Evolutionary conservation across 2,888 invertebrate genomes (phyloP), one percentile per base, ranked within the genome.

Genomic region (Melanostoma mellinum): DNA sequence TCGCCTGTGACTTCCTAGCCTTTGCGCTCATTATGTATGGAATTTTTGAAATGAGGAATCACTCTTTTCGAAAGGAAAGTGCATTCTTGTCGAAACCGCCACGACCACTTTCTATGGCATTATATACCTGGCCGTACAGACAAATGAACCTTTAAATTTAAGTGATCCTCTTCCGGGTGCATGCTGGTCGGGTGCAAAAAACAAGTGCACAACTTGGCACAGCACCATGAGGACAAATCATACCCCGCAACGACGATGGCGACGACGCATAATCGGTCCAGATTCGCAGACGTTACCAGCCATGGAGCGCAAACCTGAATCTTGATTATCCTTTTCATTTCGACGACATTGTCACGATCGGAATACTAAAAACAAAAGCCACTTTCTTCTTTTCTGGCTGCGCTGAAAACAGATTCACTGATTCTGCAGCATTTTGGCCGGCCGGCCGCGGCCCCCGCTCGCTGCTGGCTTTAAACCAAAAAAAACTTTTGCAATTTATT

Each of bases 291-390:
- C 55, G 63, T 50, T 63, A 38, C n/a, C 50, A 48, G 53, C 6
- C 65, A n/a, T 36, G 6, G n/a, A n/a, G 35, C 10, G 52, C 48
- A 76, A 81, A 81, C 81, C 81, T 55, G 81, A 76, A 61, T 76
- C 65, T 65, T 35, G 60, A 56, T 50, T 53, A 82, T 82, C 78
- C 78, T 82, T 82, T 82, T 82, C 82, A 82, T 82, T 82, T 82
- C 78, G 58, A 73, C 77, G 77, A 65, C 78, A 77, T 69, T 68
- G 63, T 61, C 67, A 74, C 63, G 73, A 78, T 58, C 36, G 46
- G 63, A 63, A 40, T 69, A 63, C 69, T 30, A 42, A 82, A 77
- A 73, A 77, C 82, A 82, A 82, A 77, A 78, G 82, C 78, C 73
- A 82, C 82, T 82, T 82, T 82, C 82, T 82, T 80, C 80, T 80